Conservation (phyloP, 2,113 vertebrate species). For the Passer domesticus region DNA sequence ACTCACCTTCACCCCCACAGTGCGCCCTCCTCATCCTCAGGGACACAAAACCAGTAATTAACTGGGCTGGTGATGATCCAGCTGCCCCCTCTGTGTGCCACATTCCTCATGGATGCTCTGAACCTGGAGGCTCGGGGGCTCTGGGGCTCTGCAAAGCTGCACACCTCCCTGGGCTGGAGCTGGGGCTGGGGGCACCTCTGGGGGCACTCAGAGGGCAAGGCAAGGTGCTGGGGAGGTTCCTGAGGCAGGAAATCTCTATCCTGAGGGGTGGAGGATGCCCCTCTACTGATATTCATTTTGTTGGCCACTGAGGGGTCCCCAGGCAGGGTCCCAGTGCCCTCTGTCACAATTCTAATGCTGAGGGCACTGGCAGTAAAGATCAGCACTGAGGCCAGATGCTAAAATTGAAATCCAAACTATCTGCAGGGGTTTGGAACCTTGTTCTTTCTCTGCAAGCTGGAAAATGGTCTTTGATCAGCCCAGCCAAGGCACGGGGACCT, state of each 20-base stretch:
- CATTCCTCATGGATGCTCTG: neutral
- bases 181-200: neutral
- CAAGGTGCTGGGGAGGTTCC: neutral
- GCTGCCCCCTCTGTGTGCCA: accelerated
- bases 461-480: neutral
- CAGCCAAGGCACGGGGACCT: neutral
- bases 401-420: neutral
- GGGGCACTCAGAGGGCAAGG: neutral
- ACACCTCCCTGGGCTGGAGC: neutral
- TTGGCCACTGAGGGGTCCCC: neutral
- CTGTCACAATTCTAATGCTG: neutral
- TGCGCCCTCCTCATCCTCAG: neutral
- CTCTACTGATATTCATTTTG: neutral
- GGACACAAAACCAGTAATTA: neutral
- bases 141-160: neutral
- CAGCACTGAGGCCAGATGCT: neutral
- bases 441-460: neutral
- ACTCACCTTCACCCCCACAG: neutral
- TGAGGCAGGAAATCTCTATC: neutral
- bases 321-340: neutral
- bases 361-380: neutral
- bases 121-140: neutral
- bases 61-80: too few species aligned
- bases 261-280: neutral
- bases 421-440: neutral